Base-by-base conservation (phyloP, 2,113 vertebrate species). In the Passer domesticus region DNA sequence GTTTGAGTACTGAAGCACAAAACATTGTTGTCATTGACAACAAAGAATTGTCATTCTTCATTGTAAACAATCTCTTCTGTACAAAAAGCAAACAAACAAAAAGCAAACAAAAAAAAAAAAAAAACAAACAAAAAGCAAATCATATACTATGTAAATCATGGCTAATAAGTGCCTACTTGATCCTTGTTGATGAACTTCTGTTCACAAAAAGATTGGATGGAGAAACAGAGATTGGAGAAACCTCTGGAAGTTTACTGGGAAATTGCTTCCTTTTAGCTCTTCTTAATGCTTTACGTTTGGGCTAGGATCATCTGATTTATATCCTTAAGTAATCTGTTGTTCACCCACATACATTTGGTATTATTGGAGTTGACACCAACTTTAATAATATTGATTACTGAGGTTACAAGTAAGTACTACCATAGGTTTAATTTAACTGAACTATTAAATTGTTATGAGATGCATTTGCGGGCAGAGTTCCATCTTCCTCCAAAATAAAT, bases 361-460 rank as follows among this genome's bases (percentile, higher is more conserved):
- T 87, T 97, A 92, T 92, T 63, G 19, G 59, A 91, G 47, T 83
- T 91, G 94, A 94, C 89, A 96, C 25, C 55, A 64, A 44, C 73
- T 97, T 85, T 95, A 93, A 93, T 97, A 82, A 63, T 95, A 97
- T 89, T 87, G 95, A 98, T 97, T 94, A 79, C 82, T 91, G 76
- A 92, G 69, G 75, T 96, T 96, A 82, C 91, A 93, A 96, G 92
- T 83, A 94, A 92, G 60, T 82, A 82, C 94, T 95, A 62, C 74
- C 76, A 64, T 66, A 94, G 67, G 75, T 97, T 97, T 97, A 97
- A 95, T 98, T 96, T 96, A 91, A 88, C 85, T 93, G 59, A 89
- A 96, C 95, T 96, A 84, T 96, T 97, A 96, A 97, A 97, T 94
- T 94, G 86, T 96, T 95, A 93, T 66, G 93, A 94, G 88, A 96